These are phyloP conservation scores for Trachelus troglodyta DNA, from an alignment of 2,888 invertebrate species.

Conservation along the genomic window DNA sequence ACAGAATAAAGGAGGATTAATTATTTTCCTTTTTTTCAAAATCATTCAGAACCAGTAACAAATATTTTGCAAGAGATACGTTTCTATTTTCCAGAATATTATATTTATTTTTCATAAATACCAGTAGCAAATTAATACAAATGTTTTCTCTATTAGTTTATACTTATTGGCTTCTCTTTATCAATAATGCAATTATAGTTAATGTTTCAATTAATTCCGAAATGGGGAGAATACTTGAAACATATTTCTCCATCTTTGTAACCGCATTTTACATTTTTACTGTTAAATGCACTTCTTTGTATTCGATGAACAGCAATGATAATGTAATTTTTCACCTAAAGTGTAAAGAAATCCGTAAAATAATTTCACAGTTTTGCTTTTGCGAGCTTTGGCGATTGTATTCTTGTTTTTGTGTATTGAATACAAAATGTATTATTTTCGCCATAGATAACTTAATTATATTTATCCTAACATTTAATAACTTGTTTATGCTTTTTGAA, in stretches of 20 bases:
- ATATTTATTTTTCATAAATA: slow-evolving; percentile 31
- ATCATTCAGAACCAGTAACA: background rate
- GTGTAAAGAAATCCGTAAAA: slow-evolving; percentile 14
- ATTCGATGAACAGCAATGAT: background rate
- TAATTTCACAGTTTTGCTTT: slow-evolving; percentile 21
- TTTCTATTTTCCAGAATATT: slow-evolving; percentile 11
- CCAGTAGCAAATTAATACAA: slow-evolving; percentile 18
- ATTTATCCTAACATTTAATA: background rate
- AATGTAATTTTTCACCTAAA: background rate
- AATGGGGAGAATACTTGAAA: background rate
- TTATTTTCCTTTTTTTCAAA: background rate
- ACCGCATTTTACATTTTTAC: background rate
- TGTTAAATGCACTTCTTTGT: background rate
- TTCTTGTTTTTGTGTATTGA: background rate
- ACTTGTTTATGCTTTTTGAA: background rate
- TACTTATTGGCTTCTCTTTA: background rate
- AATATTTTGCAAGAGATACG: background rate
- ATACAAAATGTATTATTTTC: background rate
- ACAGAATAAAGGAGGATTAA: slow-evolving; percentile 43
- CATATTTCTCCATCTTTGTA: background rate
- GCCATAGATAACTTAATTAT: background rate
- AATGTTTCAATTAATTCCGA: background rate
- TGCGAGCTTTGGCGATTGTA: slow-evolving; percentile 9
- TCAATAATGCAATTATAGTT: background rate
- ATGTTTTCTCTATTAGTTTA: background rate